phyloP scores from a whole-genome alignment of 1,140 invertebrate species.

The Ridgeia piscesae region DNA sequence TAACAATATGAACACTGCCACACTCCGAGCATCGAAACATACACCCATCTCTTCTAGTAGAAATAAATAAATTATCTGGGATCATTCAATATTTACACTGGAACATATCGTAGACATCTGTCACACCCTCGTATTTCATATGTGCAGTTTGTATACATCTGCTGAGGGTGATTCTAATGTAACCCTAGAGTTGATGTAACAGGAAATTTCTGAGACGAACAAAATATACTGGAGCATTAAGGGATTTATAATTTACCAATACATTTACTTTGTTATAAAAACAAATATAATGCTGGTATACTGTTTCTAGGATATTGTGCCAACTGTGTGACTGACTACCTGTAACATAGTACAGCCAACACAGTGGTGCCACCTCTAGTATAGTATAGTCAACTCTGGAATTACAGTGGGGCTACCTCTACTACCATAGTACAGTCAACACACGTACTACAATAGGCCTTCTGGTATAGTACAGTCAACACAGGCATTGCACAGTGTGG shows the following conservation, averaged over 20 bases:
- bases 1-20: background rate
- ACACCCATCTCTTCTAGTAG: background rate
- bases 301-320: background rate
- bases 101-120: background rate
- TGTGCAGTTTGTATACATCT: background rate
- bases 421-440: background rate
- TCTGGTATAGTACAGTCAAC: background rate
- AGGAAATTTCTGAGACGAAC: background rate
- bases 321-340: background rate
- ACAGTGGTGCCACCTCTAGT: background rate
- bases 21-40: background rate
- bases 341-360: background rate
- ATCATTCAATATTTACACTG: background rate
- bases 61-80: background rate
- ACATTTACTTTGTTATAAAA: background rate
- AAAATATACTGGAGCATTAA: background rate
- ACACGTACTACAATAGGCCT: background rate
- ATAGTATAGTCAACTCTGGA: background rate
- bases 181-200: background rate
- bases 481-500: no score
- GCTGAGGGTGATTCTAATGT: background rate
- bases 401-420: background rate
- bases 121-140: background rate
- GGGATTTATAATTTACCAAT: background rate
- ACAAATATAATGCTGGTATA: background rate